Conservation (phyloP, 1,140 invertebrate genomes). For the Bombus haemorrhoidalis region DNA sequence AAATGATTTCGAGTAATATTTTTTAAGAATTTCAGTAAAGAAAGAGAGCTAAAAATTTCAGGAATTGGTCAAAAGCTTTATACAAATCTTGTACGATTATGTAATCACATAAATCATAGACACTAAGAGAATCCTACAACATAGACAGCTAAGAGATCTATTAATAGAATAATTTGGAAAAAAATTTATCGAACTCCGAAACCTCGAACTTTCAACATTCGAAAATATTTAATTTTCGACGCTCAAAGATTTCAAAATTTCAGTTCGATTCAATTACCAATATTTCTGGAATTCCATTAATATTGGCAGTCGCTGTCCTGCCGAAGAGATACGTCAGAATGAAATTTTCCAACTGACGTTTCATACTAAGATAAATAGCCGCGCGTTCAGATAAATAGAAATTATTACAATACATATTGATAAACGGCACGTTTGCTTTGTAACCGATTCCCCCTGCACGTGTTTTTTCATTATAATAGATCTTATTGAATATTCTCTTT, state of each 20-base stretch:
- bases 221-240: no score
- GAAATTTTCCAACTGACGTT: conserved; percentile 23
- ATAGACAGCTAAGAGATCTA: background rate
- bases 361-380: background rate
- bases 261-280: background rate
- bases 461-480: background rate
- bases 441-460: background rate
- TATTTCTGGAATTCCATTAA: background rate
- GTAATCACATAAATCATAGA: background rate
- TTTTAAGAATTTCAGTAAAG: background rate
- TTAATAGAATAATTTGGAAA: background rate
- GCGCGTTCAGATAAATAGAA: conserved; percentile 5
- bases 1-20: background rate
- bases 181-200: background rate
- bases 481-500: background rate
- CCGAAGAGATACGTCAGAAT: background rate
- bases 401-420: conserved; percentile 27
- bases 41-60: background rate
- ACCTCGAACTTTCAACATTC: no score
- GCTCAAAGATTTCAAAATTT: background rate
- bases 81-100: background rate
- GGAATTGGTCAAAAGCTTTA: background rate
- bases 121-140: background rate
- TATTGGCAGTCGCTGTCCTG: background rate
- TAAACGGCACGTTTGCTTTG: conserved; percentile 13